Evolutionary conservation across 2,888 invertebrate genomes (phyloP), one percentile per base, ranked within the genome.

Genomic region (Heterodera filipjevi): DNA sequence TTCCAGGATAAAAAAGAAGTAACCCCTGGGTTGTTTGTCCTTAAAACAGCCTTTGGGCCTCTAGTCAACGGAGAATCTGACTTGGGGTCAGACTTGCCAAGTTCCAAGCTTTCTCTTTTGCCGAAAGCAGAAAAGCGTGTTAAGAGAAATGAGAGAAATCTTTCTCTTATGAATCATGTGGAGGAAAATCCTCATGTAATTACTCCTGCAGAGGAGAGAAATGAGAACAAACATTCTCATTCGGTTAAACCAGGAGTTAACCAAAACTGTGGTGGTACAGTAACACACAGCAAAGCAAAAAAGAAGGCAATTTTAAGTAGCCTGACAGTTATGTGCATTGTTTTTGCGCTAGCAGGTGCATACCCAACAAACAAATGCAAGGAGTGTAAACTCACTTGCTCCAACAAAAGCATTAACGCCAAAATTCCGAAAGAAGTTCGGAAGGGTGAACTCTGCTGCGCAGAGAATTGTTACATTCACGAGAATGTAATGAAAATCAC

Each of bases 201-300:
- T n/a, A n/a, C n/a, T n/a, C n/a, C n/a, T n/a, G n/a, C n/a, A n/a
- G n/a, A n/a, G n/a, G n/a, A n/a, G 6, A 12, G 12, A 39, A 39
- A 12, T 39, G 6, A 6, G 12, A 39, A 39, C 12, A 12, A 12
- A 39, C 6, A 6, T 39, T 12, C 1, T 39, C 39, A 39, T 10
- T 10, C 12, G 39, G 39, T 39, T 39, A n/a, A 68, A 6, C 22
- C 16, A 68, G 5, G 19, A 22, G 8, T 68, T 68, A 22, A 19
- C 39, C 70, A 39, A 33, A 19, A 68, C 35, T 22, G 70, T 19
- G 22, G n/a, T 39, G 35, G 70, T 3, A 68, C n/a, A n/a, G n/a
- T n/a, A 16, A 68, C 70, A 5, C 16, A n/a, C 33, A 68, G 70
- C n/a, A 68, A 68, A 68, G 33, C 70, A 10, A 66, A 33, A 66